Conservation (phyloP, 2,113 vertebrate genomes). For the Rallus limicola region DNA sequence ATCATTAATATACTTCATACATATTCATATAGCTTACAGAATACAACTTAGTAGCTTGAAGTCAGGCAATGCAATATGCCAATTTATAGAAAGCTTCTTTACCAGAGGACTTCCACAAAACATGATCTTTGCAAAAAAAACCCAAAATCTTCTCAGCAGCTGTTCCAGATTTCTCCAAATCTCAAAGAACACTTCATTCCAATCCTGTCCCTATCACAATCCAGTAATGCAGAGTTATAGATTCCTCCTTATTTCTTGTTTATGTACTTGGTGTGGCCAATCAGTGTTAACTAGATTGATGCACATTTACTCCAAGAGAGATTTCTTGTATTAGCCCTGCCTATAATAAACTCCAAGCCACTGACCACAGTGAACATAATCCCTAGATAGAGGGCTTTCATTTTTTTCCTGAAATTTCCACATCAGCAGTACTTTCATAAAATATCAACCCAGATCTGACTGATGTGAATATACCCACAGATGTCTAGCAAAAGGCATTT, state of each 20-base stretch:
- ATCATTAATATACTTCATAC: neutral
- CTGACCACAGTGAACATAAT: neutral
- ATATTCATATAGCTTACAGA: neutral
- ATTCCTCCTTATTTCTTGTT: neutral
- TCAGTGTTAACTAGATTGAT: neutral
- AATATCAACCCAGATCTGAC: neutral
- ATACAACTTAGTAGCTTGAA: neutral
- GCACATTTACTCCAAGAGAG: neutral
- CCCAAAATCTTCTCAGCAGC: neutral
- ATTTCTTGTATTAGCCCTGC: neutral
- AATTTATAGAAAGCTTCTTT: neutral
- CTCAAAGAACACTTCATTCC: neutral
- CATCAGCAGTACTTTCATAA: neutral
- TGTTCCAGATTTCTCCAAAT: neutral
- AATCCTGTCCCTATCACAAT: neutral
- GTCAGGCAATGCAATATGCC: neutral
- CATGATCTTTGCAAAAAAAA: neutral
- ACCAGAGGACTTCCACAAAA: neutral
- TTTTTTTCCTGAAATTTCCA: neutral
- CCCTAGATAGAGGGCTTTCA: neutral
- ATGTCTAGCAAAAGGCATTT: neutral
- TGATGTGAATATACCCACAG: neutral
- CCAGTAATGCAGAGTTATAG: neutral
- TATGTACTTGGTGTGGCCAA: neutral
- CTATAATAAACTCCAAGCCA: neutral